Base-by-base conservation (phyloP, 2,797 vertebrate genomes). In the Siniperca obscura region DNA sequence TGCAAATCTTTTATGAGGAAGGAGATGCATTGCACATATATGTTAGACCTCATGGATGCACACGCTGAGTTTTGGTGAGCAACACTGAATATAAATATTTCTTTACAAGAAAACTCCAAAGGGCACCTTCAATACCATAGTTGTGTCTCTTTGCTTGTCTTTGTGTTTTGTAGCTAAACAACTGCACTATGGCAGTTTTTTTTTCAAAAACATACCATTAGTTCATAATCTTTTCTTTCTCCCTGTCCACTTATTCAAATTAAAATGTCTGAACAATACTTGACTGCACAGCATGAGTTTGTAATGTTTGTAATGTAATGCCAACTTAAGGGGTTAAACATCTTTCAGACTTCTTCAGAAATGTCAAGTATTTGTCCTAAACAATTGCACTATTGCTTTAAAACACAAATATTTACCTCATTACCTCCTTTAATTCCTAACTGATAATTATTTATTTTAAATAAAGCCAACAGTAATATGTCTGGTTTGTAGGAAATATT, bases 361-460 rank as follows among this genome's bases (percentile, higher is more conserved):
- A 14, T 12, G 22, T 13, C 27, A 40, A 38, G 59, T 22, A n/a
- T 38, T 40, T 40, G 38, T 64, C 22, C 22, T n/a, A 11, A 21
- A 61, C 19, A 61, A 21, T 12, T 22, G 36, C 12, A 30, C 6
- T 44, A 66, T 4, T 52, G 46, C 27, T 68, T 34, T 22, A 13
- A 4, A 67, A 52, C 10, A 22, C 9, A 52, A 52, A 52, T 36
- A 53, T 69, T 38, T 34, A 36, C 30, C 60, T 38, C 27, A n/a
- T 68, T 27, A 38, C 25, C 21, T 65, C 61, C n/a, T 71, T 61
- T 65, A 38, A 50, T 52, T 50, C 22, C 25, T 56, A 36, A 70
- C 16, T 38, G 36, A 48, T 64, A 2, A 67, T 64, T 40, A 57
- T 30, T 25, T 16, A 27, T 27, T 30, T 30, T 10, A 57, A 72